These are phyloP conservation scores for Marmota monax DNA, from an alignment of 2,113 vertebrate genomes.

Conservation along the genomic window DNA sequence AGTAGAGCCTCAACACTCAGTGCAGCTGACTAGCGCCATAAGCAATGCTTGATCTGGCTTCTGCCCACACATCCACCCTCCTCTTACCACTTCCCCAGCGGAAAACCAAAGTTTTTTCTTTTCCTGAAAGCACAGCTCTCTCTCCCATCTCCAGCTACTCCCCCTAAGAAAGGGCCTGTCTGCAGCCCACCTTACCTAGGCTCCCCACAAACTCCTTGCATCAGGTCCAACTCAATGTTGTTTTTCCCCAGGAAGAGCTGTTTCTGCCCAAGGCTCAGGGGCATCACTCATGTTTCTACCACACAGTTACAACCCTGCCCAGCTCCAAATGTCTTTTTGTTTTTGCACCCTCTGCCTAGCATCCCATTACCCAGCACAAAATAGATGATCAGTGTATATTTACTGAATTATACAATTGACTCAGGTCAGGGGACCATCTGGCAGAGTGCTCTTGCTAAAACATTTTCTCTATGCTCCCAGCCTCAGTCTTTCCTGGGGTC, in stretches of 20 bases:
- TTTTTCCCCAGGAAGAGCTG: not conserved
- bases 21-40: not conserved
- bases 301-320: not conserved
- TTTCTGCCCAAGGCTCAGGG: no score
- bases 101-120: not conserved
- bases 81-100: not conserved
- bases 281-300: not conserved
- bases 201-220: not conserved
- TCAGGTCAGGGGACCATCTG: not conserved
- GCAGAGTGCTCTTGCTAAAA: not conserved
- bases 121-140: not conserved
- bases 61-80: not conserved
- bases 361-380: not conserved
- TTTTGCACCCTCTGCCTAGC: not conserved
- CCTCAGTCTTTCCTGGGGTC: not conserved
- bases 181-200: no score
- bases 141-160: not conserved
- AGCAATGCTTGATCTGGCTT: not conserved
- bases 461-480: not conserved
- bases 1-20: not conserved
- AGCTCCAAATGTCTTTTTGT: not conserved
- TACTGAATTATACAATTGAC: not conserved
- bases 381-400: not conserved
- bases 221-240: not conserved
- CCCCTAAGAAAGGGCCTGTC: not conserved